Evolutionary conservation across 1,140 invertebrate species (phyloP).

Genomic region (Euura saliciscinereae): DNA sequence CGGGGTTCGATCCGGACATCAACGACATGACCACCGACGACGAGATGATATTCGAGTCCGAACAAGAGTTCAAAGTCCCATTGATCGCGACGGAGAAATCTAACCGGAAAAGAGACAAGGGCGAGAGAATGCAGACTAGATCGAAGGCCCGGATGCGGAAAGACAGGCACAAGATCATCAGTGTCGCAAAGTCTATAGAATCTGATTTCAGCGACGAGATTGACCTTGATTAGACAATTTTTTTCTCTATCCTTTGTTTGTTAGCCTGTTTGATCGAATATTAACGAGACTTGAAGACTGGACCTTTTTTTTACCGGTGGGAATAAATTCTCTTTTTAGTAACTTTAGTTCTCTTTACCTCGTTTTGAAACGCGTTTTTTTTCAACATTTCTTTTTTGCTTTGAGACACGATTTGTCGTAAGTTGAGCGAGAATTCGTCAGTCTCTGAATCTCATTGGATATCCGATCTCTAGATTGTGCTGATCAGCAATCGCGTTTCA

Average conservation of each 20-base stretch:
- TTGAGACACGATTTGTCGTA: too few relatives aligned
- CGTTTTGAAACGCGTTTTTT: neutral
- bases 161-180: conserved; percentile 18
- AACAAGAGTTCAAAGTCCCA: conserved; percentile 35
- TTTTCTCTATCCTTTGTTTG: neutral
- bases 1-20: conserved; percentile 12
- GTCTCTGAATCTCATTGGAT: too few relatives aligned
- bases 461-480: too few relatives aligned
- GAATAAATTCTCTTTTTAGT: neutral
- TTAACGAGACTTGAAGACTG: neutral
- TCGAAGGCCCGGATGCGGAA: conserved; percentile 17
- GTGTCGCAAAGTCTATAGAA: conserved; percentile 18
- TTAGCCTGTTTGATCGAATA: too few relatives aligned
- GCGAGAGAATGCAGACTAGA: conserved; percentile 10
- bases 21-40: conserved; percentile 16
- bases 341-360: neutral
- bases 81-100: conserved; percentile 25
- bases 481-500: too few relatives aligned
- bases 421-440: too few relatives aligned
- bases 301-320: neutral
- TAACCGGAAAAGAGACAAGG: conserved; percentile 17
- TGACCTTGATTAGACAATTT: neutral
- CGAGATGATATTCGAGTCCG: conserved; percentile 22
- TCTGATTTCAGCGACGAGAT: conserved; percentile 34
- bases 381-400: neutral